These are phyloP conservation scores for Hyaena hyaena DNA, from an alignment of 2,113 vertebrate genomes.

Conservation along the genomic window DNA sequence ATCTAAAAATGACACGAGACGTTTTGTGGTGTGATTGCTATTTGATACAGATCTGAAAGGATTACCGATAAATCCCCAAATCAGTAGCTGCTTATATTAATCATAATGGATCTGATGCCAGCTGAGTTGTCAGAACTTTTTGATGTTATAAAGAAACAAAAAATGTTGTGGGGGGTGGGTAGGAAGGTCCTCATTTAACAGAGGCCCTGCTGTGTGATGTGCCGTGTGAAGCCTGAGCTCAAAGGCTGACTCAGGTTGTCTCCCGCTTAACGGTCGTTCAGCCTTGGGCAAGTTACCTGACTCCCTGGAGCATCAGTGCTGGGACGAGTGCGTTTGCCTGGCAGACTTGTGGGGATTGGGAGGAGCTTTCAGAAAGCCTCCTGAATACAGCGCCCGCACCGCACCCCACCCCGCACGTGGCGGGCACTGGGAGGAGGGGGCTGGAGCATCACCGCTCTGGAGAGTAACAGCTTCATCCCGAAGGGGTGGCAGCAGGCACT, in stretches of 20 bases:
- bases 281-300: neutral
- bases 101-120: neutral
- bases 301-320: neutral
- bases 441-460: fast-evolving
- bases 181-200: neutral
- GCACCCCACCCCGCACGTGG: fast-evolving
- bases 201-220: fast-evolving
- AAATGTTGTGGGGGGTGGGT: neutral
- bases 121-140: neutral
- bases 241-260: too few relatives aligned
- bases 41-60: neutral
- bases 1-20: neutral
- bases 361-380: neutral
- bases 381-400: fast-evolving
- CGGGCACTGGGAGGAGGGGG: neutral
- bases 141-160: neutral
- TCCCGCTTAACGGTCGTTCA: fast-evolving
- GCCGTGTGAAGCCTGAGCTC: neutral
- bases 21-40: neutral
- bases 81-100: neutral
- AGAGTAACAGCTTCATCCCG: neutral
- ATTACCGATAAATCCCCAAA: neutral
- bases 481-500: too few relatives aligned
- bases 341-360: neutral
- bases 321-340: too few relatives aligned